Evolutionary conservation across 2,113 vertebrate species (phyloP), one percentile per base, ranked within the genome.

Genomic region (Gasterosteus nipponicus): DNA sequence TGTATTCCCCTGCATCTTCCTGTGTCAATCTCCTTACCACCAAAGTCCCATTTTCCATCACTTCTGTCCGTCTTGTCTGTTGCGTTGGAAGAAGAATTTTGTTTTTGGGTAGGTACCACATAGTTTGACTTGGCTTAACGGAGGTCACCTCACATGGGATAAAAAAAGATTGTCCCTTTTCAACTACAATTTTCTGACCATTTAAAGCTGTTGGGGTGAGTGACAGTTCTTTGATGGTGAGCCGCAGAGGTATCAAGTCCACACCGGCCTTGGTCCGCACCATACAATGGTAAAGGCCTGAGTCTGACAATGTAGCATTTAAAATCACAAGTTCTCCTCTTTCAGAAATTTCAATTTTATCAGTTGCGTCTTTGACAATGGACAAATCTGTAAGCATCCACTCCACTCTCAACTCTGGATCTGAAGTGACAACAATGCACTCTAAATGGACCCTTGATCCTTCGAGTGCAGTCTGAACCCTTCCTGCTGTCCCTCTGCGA

Each of bases 371-470:
- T 59, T 94, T 91, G 9, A 92, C 66, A 14, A 88, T 47, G 2
- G 92, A 92, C 71, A 94, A 82, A 80, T 95, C 94, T 42, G 95
- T 94, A 75, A 93, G 92, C 78, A 95, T 93, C 95, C 95, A 95
- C 56, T 94, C 91, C 35, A 92, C 82, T 77, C 89, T 91, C 26
- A 86, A 15, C 14, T 83, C 77, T 1, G 87, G 67, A n/a, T 86
- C 80, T 39, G 92, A 93, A 18, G 91, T 89, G 35, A 88, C 67
- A 31, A 94, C 78, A 18, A 72, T 85, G 67, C 95, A 95, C 31
- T 89, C 78, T 46, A 95, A 71, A 56, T 47, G 58, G 60, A 92
- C 89, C 56, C 91, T 90, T 49, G 93, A 91, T 18, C 93, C 92
- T 49, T 94, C 89, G 3, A 93, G 57, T 69, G 86, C 91, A 10